Evolutionary conservation across 2,888 invertebrate genomes (phyloP), one percentile per base, ranked within the genome.

Genomic region (Oscheius sp.): DNA sequence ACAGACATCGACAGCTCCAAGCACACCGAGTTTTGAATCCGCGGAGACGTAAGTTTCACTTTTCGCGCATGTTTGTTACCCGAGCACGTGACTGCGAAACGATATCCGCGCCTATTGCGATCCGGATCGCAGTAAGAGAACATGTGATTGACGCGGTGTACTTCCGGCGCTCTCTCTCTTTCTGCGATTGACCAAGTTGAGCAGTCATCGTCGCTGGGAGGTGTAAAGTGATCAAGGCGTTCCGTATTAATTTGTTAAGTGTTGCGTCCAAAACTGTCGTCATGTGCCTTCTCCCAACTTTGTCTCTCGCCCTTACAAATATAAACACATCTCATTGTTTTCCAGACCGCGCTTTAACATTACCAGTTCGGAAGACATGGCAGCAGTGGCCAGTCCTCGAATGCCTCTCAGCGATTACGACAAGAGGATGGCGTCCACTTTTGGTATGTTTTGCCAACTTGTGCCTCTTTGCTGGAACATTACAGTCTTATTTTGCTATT

Each of bases 1-100:
- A 2, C 79, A 76, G 33, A 55, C 75, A 7, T 62, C 70, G 10
- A 75, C 75, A 13, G 72, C 72, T 2, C 71, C 72, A 33, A 63
- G 65, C 58, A 75, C 75, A 5, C 70, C 70, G 10, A 75, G 58
- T 35, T 62, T 21, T 13, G 71, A 75, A 50, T 48, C 21, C 42
- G 59, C 33, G 10, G 73, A 68, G 33, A 53, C 70, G 63, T 70
- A 62, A 29, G 70, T 68, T 59, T 29, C 13, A 7, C 3, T 53
- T 33, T 63, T 33, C 51, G 48, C 48, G 7, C 48, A 32, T 63
- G 21, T 33, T 32, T 48, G 11, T 47, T 29, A 7, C n/a, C 13
- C 9, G n/a, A 37, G 9, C 63, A n/a, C 63, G 58, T 58, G 58
- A 58, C 32, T 32, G 58, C 11, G 33, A 33, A 48, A 63, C 32